Conservation (phyloP, 2,113 vertebrate genomes). For the Neodontobutis hainanensis region DNA sequence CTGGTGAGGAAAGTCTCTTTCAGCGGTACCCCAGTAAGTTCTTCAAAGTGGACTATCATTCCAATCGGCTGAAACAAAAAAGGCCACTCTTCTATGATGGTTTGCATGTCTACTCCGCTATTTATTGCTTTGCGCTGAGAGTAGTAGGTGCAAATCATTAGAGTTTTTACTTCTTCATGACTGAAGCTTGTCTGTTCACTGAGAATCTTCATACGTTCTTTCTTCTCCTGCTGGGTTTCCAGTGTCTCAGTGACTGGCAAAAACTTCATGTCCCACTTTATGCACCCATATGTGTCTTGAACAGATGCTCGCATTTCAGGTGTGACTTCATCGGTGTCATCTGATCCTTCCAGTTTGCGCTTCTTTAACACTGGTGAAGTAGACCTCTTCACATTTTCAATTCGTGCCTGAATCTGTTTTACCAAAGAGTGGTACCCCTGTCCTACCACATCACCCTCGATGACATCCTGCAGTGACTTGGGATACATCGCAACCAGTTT, state of each 20-base stretch:
- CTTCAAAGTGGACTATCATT: conserved; percentile 41
- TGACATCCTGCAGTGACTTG: conserved; percentile 49
- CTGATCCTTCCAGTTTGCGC: conserved; percentile 1
- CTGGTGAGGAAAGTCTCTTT: conserved; percentile 28
- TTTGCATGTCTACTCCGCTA: conserved; percentile 29
- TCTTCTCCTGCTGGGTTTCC: conserved; percentile 47
- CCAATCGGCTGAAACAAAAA: conserved; percentile 49
- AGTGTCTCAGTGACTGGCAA: conserved; percentile 25
- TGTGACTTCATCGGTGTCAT: conserved; percentile 44
- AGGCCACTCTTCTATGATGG: conserved; percentile 40
- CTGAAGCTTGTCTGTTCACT: conserved; percentile 16
- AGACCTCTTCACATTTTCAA: conserved; percentile 39
- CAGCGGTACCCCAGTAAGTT: conserved; percentile 46
- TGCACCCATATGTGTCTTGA: conserved; percentile 43
- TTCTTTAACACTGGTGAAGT: conserved; percentile 34
- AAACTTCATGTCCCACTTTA: conserved; percentile 37
- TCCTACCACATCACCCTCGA: conserved; percentile 50
- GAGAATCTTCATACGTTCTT: conserved; percentile 30
- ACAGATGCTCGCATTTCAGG: conserved; percentile 31
- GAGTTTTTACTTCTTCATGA: conserved; percentile 14
- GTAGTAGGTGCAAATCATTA: conserved; percentile 47
- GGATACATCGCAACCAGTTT: conserved; percentile 33
- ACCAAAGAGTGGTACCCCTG: conserved; percentile 46
- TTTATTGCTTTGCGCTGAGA: conserved; percentile 42
- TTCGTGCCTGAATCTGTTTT: conserved; percentile 34